Percentiles rank a stretch among this genome's conserved stretches.
Conservation (phyloP, 2,113 vertebrate species). For the Trachemys scripta region DNA sequence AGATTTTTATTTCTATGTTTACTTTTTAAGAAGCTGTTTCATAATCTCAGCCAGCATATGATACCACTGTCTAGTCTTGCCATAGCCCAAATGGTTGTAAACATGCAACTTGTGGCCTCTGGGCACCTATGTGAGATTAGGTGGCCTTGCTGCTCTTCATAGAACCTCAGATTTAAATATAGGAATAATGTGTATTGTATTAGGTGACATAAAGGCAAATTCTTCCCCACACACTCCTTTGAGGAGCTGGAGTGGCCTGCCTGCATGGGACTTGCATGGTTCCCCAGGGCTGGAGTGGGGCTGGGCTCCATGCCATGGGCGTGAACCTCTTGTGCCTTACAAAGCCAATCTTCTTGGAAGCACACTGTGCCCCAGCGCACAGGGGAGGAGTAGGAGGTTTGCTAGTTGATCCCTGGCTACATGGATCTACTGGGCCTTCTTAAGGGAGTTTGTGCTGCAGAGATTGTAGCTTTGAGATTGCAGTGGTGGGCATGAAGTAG, state of each 20-base stretch:
- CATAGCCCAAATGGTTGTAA: not conserved
- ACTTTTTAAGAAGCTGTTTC: not conserved
- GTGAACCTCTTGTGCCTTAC: not conserved
- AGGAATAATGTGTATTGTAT: not conserved
- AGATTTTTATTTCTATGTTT: not conserved
- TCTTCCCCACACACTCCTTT: not conserved
- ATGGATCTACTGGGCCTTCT: not conserved
- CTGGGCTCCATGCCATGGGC: not conserved
- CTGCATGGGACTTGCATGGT: not conserved
- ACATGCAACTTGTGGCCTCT: not conserved
- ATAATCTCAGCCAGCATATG: rapidly evolving
- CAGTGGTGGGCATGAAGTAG: not conserved
- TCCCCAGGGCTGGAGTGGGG: not conserved
- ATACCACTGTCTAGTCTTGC: not conserved
- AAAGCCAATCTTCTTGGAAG: not conserved
- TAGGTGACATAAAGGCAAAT: not conserved
- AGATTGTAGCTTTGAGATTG: not conserved
- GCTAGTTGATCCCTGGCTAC: not conserved
- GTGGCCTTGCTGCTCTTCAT: not conserved
- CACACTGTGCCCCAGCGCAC: not conserved
- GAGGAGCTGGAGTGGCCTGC: not conserved
- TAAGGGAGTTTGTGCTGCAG: not conserved
- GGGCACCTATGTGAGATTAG: not conserved
- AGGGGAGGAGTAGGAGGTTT: not conserved
- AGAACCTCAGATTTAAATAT: not conserved